A percentile compares a stretch with the other conserved stretches of the same genome.
Conservation (phyloP, 2,888 invertebrate species). For the Chymomyza amoena region DNA sequence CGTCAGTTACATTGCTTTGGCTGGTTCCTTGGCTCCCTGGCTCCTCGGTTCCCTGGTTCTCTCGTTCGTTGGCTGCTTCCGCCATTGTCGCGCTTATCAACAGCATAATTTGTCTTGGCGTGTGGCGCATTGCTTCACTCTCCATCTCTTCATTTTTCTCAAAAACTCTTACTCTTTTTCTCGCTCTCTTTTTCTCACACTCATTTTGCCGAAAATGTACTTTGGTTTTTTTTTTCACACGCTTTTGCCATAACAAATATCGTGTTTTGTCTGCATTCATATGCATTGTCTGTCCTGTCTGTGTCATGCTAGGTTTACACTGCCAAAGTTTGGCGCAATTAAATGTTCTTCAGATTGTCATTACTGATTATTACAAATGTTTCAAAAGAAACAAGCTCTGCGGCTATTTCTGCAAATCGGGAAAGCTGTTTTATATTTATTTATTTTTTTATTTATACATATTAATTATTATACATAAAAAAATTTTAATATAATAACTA, state of each 20-base stretch:
- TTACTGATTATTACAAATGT: too few species aligned
- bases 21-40: conserved; percentile 20
- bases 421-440: too few species aligned
- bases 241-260: conserved; percentile 16
- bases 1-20: conserved; percentile 45
- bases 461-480: too few species aligned
- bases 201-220: not conserved
- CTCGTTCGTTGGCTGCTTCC: conserved; percentile 43
- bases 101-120: conserved; percentile 70
- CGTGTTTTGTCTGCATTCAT: not conserved
- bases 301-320: not conserved
- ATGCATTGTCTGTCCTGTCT: not conserved
- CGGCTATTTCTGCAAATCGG: too few species aligned
- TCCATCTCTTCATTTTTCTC: not conserved
- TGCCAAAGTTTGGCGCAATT: too few species aligned
- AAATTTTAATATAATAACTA: too few species aligned
- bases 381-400: too few species aligned
- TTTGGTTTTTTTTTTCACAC: conserved; percentile 16
- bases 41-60: conserved; percentile 19
- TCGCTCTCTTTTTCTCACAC: not conserved
- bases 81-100: conserved; percentile 67
- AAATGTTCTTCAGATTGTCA: too few species aligned
- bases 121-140: conserved; percentile 39
- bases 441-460: too few species aligned
- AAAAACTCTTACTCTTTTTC: not conserved